Evolutionary conservation across 2,888 invertebrate species (phyloP).

Genomic region (Mylabris sibirica): DNA sequence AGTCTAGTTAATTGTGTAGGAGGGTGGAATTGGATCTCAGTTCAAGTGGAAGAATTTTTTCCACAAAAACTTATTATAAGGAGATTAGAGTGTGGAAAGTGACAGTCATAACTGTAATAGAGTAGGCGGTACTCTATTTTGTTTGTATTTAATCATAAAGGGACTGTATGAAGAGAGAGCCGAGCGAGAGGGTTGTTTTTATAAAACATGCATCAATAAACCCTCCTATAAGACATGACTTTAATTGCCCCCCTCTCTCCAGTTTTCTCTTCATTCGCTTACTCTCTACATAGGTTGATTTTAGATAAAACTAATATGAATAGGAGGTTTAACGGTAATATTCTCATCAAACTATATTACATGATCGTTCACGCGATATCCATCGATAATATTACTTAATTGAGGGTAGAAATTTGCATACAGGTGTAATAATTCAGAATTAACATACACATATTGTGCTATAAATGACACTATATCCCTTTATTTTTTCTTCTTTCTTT

Average conservation of each 20-base stretch:
- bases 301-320: conserved; percentile 5
- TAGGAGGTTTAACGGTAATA: not conserved
- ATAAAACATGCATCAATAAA: conserved; percentile 9
- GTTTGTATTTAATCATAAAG: conserved; percentile 48
- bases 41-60: not conserved
- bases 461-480: not conserved
- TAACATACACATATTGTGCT: not conserved
- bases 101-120: conserved; percentile 56
- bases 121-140: conserved; percentile 48
- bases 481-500: not conserved
- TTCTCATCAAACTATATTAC: not conserved
- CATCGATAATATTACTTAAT: conserved; percentile 1
- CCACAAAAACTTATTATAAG: conserved; percentile 49
- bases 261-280: not conserved
- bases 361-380: not conserved
- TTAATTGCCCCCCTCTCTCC: not conserved
- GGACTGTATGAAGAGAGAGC: conserved; percentile 38
- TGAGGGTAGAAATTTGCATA: not conserved
- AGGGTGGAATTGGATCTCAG: not conserved
- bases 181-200: conserved; percentile 36
- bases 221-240: not conserved
- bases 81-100: conserved; percentile 57
- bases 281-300: not conserved
- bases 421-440: not conserved
- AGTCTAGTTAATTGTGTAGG: conserved; percentile 16